Evolutionary conservation across 2,113 vertebrate species (phyloP).

Genomic region (Sus scrofa): DNA sequence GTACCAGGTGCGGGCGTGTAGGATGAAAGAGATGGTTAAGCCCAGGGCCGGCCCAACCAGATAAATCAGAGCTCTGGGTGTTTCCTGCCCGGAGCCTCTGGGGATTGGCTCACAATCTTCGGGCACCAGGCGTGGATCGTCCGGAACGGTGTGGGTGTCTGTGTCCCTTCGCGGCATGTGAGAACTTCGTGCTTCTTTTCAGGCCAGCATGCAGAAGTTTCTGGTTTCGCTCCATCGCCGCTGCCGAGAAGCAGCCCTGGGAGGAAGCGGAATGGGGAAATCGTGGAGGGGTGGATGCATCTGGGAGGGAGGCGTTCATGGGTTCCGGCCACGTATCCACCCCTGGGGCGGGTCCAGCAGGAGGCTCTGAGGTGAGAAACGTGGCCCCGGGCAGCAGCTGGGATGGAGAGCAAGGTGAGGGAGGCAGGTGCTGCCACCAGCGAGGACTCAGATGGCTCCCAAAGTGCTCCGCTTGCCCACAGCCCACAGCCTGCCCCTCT

Average conservation of each 20-base stretch:
- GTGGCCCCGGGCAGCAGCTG: fast-evolving
- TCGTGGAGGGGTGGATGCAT: neutral
- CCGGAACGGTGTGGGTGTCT: neutral
- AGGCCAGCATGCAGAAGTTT: neutral
- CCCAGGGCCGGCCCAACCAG: neutral
- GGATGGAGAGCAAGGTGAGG: neutral
- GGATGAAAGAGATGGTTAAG: neutral
- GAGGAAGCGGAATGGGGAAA: neutral
- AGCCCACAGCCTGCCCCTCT: too few relatives aligned
- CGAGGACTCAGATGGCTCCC: neutral
- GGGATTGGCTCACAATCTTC: fast-evolving
- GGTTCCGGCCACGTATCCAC: fast-evolving
- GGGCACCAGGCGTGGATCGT: neutral
- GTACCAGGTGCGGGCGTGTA: fast-evolving
- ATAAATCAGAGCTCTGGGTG: fast-evolving
- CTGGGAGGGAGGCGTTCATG: fast-evolving
- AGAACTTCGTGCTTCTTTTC: too few relatives aligned
- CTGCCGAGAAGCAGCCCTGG: fast-evolving
- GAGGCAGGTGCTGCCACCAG: neutral
- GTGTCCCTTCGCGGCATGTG: fast-evolving
- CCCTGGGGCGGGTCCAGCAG: fast-evolving
- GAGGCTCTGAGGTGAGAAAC: neutral
- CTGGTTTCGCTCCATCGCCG: neutral
- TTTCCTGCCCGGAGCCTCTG: fast-evolving
- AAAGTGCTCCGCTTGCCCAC: fast-evolving